These are phyloP conservation scores for Clarias platycephalus DNA, from an alignment of 2,797 vertebrate genomes.

Conservation along the genomic window DNA sequence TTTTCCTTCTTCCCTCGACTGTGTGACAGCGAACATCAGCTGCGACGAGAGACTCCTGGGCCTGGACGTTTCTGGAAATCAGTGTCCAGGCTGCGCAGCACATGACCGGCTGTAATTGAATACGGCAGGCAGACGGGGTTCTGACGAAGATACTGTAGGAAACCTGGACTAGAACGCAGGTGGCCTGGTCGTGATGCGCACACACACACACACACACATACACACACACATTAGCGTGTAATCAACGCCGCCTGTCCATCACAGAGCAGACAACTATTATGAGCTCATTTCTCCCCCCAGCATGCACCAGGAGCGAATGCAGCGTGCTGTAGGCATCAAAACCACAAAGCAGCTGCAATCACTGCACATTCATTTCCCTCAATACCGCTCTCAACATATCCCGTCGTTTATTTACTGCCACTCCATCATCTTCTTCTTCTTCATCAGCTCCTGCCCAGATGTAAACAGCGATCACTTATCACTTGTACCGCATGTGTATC, in stretches of 20 bases:
- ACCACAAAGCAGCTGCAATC: conserved; percentile 13
- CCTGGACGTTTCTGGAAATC: conserved; percentile 24
- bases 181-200: conserved; percentile 17
- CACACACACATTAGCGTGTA: conserved; percentile 39
- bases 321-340: background rate
- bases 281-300: conserved; percentile 17
- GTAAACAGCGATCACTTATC: conserved; percentile 35
- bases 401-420: background rate
- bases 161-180: conserved; percentile 42
- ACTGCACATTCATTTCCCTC: conserved; percentile 4
- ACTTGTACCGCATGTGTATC: background rate
- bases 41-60: conserved; percentile 9
- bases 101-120: conserved; percentile 48
- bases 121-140: conserved; percentile 47
- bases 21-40: conserved; percentile 34
- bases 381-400: background rate
- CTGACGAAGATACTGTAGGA: conserved; percentile 38
- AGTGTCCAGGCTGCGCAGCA: conserved; percentile 1
- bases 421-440: background rate
- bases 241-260: conserved; percentile 44
- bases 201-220: conserved; percentile 15
- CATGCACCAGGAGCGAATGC: background rate
- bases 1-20: too few species aligned
- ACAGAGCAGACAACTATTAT: background rate
- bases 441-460: background rate